Base-by-base conservation (phyloP, 2,113 vertebrate species). In the Larimichthys crocea region DNA sequence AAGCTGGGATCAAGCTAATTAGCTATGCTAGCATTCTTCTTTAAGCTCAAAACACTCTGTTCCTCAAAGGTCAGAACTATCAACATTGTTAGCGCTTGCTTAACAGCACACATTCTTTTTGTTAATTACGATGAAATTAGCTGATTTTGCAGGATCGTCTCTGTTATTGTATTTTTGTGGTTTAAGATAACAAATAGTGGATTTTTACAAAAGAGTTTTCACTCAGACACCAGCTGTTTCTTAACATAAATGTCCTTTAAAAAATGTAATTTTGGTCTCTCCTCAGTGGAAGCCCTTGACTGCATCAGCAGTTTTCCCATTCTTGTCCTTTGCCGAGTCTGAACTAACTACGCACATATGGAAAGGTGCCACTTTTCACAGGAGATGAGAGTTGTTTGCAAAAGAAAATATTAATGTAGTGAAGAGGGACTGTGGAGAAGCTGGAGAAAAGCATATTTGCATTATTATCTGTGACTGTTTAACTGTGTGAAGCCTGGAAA, bases 391-490 rank as follows among this genome's bases (percentile, higher is more conserved):
- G 44, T 56, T 77, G 81, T 78, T 85, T 84, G 79, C 61, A 70
- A 79, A 72, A 80, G 74, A 84, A 84, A 84, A 86, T 87, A 84
- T 86, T 72, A 87, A 87, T 87, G 63, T 55, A 62, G 63, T 66
- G 63, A 76, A 52, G 64, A 79, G 68, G 14, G 61, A 17, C 7
- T 82, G 69, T 66, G 46, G 52, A 79, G 63, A 68, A 62, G 68
- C 46, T 35, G 31, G 53, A 62, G 62, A 24, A 63, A 60, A 46
- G 67, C 46, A 35, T 55, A 87, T 88, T 88, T 88, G 64, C 62
- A 82, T 86, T 85, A 79, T 86, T 87, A 71, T 69, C 70, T 79
- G 74, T 57, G 60, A 79, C 80, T 61, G 53, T 86, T 85, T 86
- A 81, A 83, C 78, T 67, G 10, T 76, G 31, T 62, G 73, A 79